Evolutionary conservation across 2,888 invertebrate species (phyloP).

Genomic region (Eupithecia tripunctaria): DNA sequence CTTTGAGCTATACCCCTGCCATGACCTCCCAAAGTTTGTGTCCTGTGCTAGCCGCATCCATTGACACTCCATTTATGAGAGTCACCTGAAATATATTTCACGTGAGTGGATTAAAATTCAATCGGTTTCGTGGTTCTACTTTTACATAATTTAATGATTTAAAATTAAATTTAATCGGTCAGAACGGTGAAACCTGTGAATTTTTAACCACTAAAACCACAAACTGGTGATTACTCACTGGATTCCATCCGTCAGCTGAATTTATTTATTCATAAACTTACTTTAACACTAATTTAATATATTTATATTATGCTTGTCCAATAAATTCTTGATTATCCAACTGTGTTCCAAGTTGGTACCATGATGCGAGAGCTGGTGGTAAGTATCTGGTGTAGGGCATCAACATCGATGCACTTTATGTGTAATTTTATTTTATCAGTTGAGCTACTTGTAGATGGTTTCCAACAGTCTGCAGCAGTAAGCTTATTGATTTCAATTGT

Average conservation of each 20-base stretch:
- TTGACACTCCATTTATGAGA: neutral
- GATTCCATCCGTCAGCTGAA: slow-evolving; percentile 36
- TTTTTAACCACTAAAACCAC: slow-evolving; percentile 46
- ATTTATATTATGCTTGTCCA: too few relatives aligned
- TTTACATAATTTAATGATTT: neutral
- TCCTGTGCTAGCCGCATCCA: neutral
- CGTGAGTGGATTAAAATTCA: neutral
- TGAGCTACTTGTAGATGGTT: too few relatives aligned
- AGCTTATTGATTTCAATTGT: too few relatives aligned
- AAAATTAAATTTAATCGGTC: slow-evolving; percentile 21
- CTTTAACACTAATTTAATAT: neutral
- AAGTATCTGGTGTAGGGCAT: too few relatives aligned
- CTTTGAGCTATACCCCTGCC: neutral
- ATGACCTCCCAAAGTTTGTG: neutral
- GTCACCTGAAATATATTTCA: neutral
- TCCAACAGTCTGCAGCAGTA: too few relatives aligned
- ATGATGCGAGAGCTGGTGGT: too few relatives aligned
- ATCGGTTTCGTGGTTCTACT: slow-evolving; percentile 4
- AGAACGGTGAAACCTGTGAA: slow-evolving; percentile 38
- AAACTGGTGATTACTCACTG: slow-evolving; percentile 46
- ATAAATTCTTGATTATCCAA: too few relatives aligned
- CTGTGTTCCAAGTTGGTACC: too few relatives aligned
- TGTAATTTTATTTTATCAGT: too few relatives aligned
- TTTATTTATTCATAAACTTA: slow-evolving; percentile 28
- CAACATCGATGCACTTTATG: too few relatives aligned